Base-by-base conservation (phyloP, 1,140 invertebrate species). In the Notospermus geniculatus region DNA sequence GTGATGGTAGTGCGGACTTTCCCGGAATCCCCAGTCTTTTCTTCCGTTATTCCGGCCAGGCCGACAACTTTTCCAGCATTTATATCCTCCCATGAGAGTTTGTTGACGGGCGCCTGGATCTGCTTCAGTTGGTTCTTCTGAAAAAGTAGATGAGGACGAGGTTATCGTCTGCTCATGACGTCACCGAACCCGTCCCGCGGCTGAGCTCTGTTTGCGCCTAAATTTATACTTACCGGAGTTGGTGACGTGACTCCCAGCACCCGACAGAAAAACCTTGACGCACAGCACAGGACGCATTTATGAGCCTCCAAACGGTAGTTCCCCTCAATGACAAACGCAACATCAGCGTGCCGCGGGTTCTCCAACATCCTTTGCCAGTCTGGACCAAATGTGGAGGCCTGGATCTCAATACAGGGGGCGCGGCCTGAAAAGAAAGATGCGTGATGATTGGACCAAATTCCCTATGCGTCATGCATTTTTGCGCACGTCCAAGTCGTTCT, bases 361-460 rank as follows among this genome's bases (percentile, higher is more conserved):
- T 75, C 60, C 22, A 76, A 57, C 52, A 68, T 64, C 36, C 64
- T 60, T 29, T 67, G 61, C 73, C 74, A 77, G 29, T 77, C 63
- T 15, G 72, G 70, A 19, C 67, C 73, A 66, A 75, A 76, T 13
- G 53, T 65, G 5, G 75, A 76, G 5, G 74, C 73, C 41, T 66
- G 61, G 1, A 78, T 65, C 50, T 77, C 74, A 25, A 76, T 69
- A 65, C 63, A 68, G 0, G 76, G 76, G 0, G 74, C 74, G 50
- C 68, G 68, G 0, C 73, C 76, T 78, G n/a, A n/a, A n/a, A n/a
- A n/a, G n/a, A n/a, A n/a, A n/a, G n/a, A n/a, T n/a, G n/a, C n/a
- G n/a, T n/a, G n/a, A n/a, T n/a, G n/a, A n/a, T n/a, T n/a, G n/a
- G n/a, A n/a, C n/a, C n/a, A n/a, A n/a, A n/a, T n/a, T n/a, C n/a